A percentile compares a stretch with the other conserved stretches of the same genome.
These are phyloP conservation scores for Leptopilina drosophilae DNA, from an alignment of 2,888 invertebrate species.

Conservation along the genomic window DNA sequence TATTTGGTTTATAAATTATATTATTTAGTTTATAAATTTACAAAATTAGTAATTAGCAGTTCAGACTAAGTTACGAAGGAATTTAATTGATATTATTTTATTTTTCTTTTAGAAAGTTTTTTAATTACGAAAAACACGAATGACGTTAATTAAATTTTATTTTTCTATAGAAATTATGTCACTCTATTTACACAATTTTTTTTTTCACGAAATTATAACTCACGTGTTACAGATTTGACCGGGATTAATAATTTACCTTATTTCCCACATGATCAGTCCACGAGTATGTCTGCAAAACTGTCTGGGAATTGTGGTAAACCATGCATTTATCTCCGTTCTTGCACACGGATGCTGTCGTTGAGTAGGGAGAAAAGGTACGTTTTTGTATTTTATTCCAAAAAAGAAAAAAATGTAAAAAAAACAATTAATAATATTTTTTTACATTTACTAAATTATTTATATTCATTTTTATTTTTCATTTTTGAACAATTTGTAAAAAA, in stretches of 20 bases:
- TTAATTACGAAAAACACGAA: not conserved
- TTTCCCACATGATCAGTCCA: slow-evolving; percentile 32
- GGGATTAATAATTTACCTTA: slow-evolving; percentile 28
- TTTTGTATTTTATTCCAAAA: not conserved
- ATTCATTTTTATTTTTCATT: too few relatives aligned
- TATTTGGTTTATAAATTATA: not conserved
- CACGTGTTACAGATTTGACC: not conserved
- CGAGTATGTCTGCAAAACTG: slow-evolving; percentile 32
- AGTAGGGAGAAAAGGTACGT: slow-evolving; percentile 23
- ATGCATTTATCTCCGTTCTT: slow-evolving; percentile 25
- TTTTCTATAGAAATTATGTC: not conserved
- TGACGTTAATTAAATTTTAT: not conserved
- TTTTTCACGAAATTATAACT: not conserved
- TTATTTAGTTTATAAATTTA: not conserved
- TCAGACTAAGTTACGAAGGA: not conserved
- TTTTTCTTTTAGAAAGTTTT: not conserved
- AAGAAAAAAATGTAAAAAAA: too few relatives aligned
- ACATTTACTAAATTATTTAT: too few relatives aligned
- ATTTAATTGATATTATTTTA: not conserved
- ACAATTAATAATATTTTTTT: too few relatives aligned
- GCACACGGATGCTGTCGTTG: slow-evolving; percentile 28
- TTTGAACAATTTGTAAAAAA: not conserved
- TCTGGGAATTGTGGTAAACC: not conserved
- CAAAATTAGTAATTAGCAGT: not conserved
- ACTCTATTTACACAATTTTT: slow-evolving; percentile 9